Base-by-base conservation (phyloP, 2,888 invertebrate genomes). In the Shargacucullia verbasci region DNA sequence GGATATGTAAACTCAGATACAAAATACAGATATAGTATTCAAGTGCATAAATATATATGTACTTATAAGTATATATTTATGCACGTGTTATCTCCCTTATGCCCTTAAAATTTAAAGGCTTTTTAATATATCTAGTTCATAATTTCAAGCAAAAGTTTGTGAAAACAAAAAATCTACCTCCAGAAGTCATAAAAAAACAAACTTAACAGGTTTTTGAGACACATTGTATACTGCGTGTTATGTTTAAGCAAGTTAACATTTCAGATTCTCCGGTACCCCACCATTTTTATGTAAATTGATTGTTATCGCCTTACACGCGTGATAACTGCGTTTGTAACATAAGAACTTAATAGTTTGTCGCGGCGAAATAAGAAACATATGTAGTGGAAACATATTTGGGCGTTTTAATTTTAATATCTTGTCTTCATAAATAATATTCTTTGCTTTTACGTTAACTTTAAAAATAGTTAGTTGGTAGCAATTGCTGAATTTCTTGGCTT, bases 321-420 rank as follows among this genome's bases (percentile, higher is more conserved):
- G 47, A 70, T 70, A 70, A 70, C 52, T 54, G 25, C 39, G 38
- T 40, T 34, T 40, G 40, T 15, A 57, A 68, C 68, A 60, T 56
- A 38, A 52, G 34, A 61, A 68, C 20, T 61, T 57, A 67, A 61
- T 66, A 39, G 68, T 52, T 48, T 13, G 40, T 9, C 33, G 49
- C 53, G 40, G 20, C 15, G 1, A 25, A 60, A 68, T 72, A 68
- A 59, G 31, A 13, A 38, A 45, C 45, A n/a, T 35, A 38, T 64
- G 53, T 7, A 50, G 60, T 60, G 20, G 37, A 46, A 40, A 56
- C 50, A 60, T 15, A 38, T 25, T 52, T 40, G n/a, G 7, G 31
- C 14, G 20, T 50, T 59, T 43, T 39, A 49, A 33, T 35, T 14
- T 38, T 38, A 11, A 38, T 15, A 10, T 15, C 14, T 10, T 14